Percentiles rank a stretch among this genome's conserved stretches.
phyloP scores from a whole-genome alignment of 2,797 vertebrate species.

The Gallinago nigripennis region DNA sequence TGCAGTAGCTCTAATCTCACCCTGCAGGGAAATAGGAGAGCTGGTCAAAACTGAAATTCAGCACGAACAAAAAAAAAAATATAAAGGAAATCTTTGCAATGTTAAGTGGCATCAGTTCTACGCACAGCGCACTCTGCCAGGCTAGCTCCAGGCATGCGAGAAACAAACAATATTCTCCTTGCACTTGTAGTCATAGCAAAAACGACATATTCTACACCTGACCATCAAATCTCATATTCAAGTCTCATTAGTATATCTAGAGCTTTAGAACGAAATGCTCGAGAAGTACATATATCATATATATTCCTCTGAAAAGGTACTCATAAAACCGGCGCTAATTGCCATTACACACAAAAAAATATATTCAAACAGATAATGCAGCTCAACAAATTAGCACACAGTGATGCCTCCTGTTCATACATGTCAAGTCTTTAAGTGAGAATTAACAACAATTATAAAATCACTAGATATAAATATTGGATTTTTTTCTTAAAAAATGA shows the following conservation, averaged over 20 bases:
- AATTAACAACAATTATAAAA: constrained; percentile 50
- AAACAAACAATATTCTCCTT: neutral
- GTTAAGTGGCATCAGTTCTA: constrained; percentile 19
- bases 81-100: neutral
- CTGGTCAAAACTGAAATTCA: constrained; percentile 32
- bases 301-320: neutral
- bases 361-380: neutral
- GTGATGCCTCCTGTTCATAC: constrained; percentile 6
- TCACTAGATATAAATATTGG: neutral
- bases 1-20: constrained; percentile 94
- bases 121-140: neutral
- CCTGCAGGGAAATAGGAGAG: constrained; percentile 76
- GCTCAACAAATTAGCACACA: neutral
- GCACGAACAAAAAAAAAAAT: neutral
- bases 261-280: neutral
- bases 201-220: neutral
- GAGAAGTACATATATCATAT: neutral
- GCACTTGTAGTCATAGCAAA: neutral
- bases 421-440: constrained; percentile 6
- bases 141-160: neutral
- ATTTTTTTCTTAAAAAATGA: neutral
- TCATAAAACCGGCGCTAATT: neutral
- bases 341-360: neutral
- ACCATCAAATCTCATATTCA: neutral
- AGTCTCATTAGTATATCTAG: neutral